phyloP scores from a whole-genome alignment of 2,113 vertebrate genomes.

The Jacana jacana region DNA sequence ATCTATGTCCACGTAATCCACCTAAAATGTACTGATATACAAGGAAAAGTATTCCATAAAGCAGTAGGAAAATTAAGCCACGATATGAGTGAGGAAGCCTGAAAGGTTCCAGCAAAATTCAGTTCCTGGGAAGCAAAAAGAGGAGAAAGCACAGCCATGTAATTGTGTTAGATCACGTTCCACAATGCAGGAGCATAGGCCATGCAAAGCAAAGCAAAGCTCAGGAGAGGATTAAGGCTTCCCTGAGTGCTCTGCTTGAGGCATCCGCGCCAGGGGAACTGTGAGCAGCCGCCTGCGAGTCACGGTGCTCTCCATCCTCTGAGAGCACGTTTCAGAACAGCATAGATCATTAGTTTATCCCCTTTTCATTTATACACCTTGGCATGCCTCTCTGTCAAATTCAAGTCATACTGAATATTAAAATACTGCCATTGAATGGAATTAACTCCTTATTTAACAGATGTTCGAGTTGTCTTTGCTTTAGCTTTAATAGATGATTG shows the following conservation, averaged over 20 bases:
- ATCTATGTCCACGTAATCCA: not conserved
- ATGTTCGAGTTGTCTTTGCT: not conserved
- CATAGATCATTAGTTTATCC: not conserved
- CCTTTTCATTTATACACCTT: not conserved
- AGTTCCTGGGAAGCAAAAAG: not conserved
- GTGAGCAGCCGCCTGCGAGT: not conserved
- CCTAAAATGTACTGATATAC: not conserved
- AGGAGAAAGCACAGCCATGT: not conserved
- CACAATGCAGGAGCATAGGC: not conserved
- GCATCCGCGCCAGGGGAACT: not conserved
- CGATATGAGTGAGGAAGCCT: not conserved
- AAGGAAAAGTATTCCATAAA: not conserved
- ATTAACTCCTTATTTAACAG: not conserved
- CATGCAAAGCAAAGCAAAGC: not conserved
- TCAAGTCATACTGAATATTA: not conserved
- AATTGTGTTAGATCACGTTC: not conserved
- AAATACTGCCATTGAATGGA: not conserved
- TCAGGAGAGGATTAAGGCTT: not conserved
- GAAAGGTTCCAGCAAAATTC: not conserved
- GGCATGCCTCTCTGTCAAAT: not conserved
- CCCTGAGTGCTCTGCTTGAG: not conserved
- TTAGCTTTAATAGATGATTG: not conserved
- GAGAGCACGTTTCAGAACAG: not conserved
- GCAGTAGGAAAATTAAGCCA: not conserved
- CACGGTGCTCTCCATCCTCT: not conserved